Conservation (phyloP, 2,113 vertebrate species). For the Gobius niger region DNA sequence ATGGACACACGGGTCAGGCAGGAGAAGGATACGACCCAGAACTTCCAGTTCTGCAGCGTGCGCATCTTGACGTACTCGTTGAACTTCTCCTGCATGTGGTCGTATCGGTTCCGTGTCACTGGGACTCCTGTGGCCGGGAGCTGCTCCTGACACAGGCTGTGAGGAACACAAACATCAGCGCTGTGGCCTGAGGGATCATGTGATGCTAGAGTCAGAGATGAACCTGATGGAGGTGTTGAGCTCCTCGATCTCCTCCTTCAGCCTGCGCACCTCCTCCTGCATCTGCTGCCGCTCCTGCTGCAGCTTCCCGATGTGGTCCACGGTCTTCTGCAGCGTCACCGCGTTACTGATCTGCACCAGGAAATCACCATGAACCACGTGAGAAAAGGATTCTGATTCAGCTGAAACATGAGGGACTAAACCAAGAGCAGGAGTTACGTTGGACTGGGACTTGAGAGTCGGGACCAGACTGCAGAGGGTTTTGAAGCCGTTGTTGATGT, state of each 20-base stretch:
- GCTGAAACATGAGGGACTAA: background rate
- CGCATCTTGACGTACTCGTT: constrained; percentile 90
- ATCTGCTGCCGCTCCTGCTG: constrained; percentile 91
- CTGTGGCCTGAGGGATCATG: background rate
- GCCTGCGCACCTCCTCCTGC: constrained; percentile 86
- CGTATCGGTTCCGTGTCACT: constrained; percentile 74
- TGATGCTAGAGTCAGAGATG: background rate
- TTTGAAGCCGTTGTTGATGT: constrained; percentile 90
- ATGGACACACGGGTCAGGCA: background rate
- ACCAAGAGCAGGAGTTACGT: constrained; percentile 62
- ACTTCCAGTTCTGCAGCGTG: constrained; percentile 96
- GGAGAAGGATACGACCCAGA: constrained; percentile 96
- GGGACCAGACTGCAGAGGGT: constrained; percentile 87
- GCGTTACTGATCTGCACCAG: constrained; percentile 86
- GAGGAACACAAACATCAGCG: constrained; percentile 10
- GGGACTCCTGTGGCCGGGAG: constrained; percentile 93
- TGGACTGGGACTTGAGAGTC: constrained; percentile 79
- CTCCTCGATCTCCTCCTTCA: constrained; percentile 91
- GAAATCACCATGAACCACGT: background rate
- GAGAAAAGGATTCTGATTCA: background rate
- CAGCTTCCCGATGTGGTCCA: constrained; percentile 93
- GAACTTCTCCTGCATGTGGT: constrained; percentile 87
- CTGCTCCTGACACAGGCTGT: constrained; percentile 89
- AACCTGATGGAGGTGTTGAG: constrained; percentile 91
- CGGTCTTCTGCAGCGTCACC: constrained; percentile 89